Percentiles rank a stretch among this genome's conserved stretches.
phyloP scores from a whole-genome alignment of 2,113 vertebrate genomes.

The Varanus komodoensis region DNA sequence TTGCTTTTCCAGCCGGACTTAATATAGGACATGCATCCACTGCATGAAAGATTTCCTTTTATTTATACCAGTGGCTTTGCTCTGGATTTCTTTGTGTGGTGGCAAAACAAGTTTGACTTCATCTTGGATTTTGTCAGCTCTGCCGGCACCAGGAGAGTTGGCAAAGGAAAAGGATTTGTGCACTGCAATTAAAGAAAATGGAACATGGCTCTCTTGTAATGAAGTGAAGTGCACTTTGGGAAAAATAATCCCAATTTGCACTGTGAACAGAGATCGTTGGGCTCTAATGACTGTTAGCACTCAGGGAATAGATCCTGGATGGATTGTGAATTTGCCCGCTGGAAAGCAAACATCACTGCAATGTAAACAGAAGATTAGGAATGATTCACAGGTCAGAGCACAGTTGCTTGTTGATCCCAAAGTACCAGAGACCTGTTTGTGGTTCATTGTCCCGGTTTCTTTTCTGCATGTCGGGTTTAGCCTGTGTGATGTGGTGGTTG shows the following conservation, averaged over 20 bases:
- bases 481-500: neutral
- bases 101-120: neutral
- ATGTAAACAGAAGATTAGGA: conserved; percentile 14
- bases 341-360: conserved; percentile 19
- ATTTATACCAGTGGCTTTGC: neutral
- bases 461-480: neutral
- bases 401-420: neutral
- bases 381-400: neutral
- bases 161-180: neutral
- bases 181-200: neutral
- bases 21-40: neutral
- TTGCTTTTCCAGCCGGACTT: neutral
- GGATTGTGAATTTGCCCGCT: conserved; percentile 6
- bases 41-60: neutral
- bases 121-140: neutral
- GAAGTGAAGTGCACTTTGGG: neutral
- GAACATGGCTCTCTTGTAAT: neutral
- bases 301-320: conserved; percentile 17
- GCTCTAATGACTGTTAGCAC: neutral
- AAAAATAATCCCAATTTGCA: conserved; percentile 5
- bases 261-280: neutral
- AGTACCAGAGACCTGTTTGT: too few species aligned
- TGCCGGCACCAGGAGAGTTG: neutral
- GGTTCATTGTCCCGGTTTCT: neutral
- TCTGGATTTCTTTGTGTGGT: neutral